Conservation (phyloP, 2,888 invertebrate species). For the Ephialtes manifestator region DNA sequence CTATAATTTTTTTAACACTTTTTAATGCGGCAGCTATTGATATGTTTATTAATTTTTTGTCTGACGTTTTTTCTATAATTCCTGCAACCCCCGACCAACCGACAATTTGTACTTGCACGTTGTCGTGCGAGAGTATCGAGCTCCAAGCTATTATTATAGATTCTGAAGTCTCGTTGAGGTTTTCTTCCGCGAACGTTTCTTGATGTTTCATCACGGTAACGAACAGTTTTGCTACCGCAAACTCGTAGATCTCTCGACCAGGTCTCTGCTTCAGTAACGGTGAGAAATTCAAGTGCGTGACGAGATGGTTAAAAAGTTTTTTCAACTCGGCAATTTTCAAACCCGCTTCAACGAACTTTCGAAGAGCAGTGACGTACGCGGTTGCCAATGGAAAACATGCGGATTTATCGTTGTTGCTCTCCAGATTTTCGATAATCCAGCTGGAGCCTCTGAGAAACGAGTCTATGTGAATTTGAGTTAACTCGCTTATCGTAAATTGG, state of each 20-base stretch:
- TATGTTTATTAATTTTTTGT: conserved; percentile 60
- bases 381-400: conserved; percentile 81
- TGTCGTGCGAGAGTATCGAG: conserved; percentile 71
- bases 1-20: conserved; percentile 42
- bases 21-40: conserved; percentile 36
- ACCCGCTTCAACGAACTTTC: conserved; percentile 68
- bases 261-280: conserved; percentile 76
- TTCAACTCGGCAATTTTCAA: conserved; percentile 64
- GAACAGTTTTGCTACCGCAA: conserved; percentile 73
- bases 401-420: conserved; percentile 70
- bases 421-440: conserved; percentile 78
- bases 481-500: conserved; percentile 67
- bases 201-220: conserved; percentile 58
- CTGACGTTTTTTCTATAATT: conserved; percentile 51
- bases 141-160: conserved; percentile 64
- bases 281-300: conserved; percentile 72
- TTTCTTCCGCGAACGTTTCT: not conserved
- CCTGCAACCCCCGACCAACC: conserved; percentile 73
- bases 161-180: not conserved
- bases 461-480: conserved; percentile 65
- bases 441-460: conserved; percentile 72
- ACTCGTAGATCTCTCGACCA: conserved; percentile 80
- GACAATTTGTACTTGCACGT: conserved; percentile 74
- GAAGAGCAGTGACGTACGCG: conserved; percentile 75
- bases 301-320: conserved; percentile 53